Evolutionary conservation across 2,797 vertebrate genomes (phyloP), one percentile per base, ranked within the genome.

Genomic region (Vespertilio murinus): DNA sequence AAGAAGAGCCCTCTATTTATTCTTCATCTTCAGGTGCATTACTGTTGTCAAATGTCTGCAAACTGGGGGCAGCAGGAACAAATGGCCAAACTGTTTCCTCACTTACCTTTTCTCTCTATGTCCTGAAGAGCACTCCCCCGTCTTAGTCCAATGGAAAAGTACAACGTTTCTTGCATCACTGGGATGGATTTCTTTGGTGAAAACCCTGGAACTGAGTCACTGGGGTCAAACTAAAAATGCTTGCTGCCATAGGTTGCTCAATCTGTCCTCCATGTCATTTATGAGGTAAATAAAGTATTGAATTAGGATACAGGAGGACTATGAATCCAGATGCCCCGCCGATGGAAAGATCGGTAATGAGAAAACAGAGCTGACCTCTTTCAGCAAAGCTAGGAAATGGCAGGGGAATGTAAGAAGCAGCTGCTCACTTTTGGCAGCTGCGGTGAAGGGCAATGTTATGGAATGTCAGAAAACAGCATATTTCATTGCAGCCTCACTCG

Each of bases 361-460:
- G 94, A 96, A 97, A 96, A 92, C 92, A 92, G 92, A 94, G 77
- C 82, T 92, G 96, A 96, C 96, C 96, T 97, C 95, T 94, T 96
- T 94, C 28, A 2, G 89, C 79, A 56, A 0, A 0, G 1, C 0
- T 33, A 84, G 79, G 86, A 97, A 97, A 71, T 28, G 23, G 81
- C 96, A 95, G 82, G 92, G 94, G 84, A 96, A 91, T 7, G 17
- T 80, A 79, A 73, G 94, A 94, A 96, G 85, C 94, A 97, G 97
- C 95, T 97, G 96, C 90, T 97, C 74, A 35, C 67, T 78, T 75
- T 92, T 97, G 95, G 96, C 96, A 98, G 95, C 77, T 93, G 84
- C 93, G 20, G 23, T 80, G 96, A 97, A 97, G 96, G 86, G 75
- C 94, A 91, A 86, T 79, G 90, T 94, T 86, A 91, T 0, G 69